Percentiles rank a stretch among this genome's conserved stretches.
phyloP scores from a whole-genome alignment of 2,888 invertebrate genomes.

The Eupithecia pulchellata region DNA sequence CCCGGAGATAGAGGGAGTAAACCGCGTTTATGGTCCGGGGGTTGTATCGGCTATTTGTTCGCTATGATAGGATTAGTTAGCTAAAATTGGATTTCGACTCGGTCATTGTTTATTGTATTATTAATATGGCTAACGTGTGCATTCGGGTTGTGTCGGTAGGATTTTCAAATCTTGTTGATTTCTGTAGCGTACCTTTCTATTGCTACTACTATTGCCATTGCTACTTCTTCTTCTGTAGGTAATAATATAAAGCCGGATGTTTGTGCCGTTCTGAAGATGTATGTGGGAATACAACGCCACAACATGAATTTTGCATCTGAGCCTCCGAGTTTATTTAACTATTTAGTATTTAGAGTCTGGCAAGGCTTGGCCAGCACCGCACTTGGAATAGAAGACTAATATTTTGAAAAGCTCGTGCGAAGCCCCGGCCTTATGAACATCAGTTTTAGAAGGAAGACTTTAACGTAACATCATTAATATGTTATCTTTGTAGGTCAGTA shows the following conservation, averaged over 20 bases:
- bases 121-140: conserved; percentile 10
- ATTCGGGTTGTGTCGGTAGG: neutral
- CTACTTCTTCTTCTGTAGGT: too few relatives aligned
- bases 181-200: neutral
- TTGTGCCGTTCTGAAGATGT: neutral
- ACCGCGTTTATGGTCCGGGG: conserved; percentile 11
- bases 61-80: conserved; percentile 39
- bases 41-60: conserved; percentile 38
- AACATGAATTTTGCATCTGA: too few relatives aligned
- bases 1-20: neutral
- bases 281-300: too few relatives aligned
- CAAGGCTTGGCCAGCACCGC: too few relatives aligned
- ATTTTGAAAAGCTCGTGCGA: too few relatives aligned
- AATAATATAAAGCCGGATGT: neutral
- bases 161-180: neutral
- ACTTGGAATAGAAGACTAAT: too few relatives aligned
- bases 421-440: too few relatives aligned
- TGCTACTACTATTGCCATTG: neutral
- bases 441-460: too few relatives aligned
- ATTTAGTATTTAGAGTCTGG: too few relatives aligned
- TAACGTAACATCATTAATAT: too few relatives aligned
- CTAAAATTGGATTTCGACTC: conserved; percentile 30
- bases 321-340: too few relatives aligned
- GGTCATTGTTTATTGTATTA: conserved; percentile 18
- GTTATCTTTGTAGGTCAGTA: too few relatives aligned